Conservation (phyloP, 1,140 invertebrate genomes). For the Drosophila willistoni region DNA sequence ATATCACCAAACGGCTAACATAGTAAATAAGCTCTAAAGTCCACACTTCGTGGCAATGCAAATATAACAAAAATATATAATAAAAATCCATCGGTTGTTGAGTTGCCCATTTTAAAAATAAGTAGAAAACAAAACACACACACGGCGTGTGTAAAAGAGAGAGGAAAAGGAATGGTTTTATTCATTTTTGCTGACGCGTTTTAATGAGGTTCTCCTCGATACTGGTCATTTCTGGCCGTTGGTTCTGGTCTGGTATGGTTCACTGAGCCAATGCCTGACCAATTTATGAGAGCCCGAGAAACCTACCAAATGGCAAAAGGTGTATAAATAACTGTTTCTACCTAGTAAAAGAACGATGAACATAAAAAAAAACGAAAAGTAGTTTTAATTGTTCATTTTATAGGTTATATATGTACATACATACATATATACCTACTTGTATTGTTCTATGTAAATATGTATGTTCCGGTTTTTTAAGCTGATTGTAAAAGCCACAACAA, state of each 20-base stretch:
- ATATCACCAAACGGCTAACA: not conserved
- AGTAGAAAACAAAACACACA: not conserved
- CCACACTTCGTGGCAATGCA: conserved; percentile 12
- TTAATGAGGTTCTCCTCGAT: conserved; percentile 50
- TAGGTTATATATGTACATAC: conserved; percentile 2
- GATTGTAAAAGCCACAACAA: conserved; percentile 44
- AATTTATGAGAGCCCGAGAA: conserved; percentile 33
- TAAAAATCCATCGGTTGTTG: conserved; percentile 10
- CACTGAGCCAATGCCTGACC: conserved; percentile 44
- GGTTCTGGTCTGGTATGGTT: conserved; percentile 25
- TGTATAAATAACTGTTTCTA: conserved; percentile 22
- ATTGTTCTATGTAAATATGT: conserved; percentile 20
- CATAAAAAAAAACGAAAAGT: conserved; percentile 25
- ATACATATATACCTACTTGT: not conserved
- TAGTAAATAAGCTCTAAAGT: not conserved
- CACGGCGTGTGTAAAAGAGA: not conserved
- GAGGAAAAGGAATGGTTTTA: conserved; percentile 16
- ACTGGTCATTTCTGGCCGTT: conserved; percentile 4
- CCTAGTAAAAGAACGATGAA: conserved; percentile 26
- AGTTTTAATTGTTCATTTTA: conserved; percentile 47
- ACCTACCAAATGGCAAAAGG: conserved; percentile 2
- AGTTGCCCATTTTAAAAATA: conserved; percentile 45
- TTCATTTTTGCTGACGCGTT: conserved; percentile 51
- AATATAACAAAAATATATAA: conserved; percentile 23
- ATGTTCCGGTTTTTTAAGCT: conserved; percentile 2